phyloP scores from a whole-genome alignment of 2,888 invertebrate genomes.

The Melieria picta region DNA sequence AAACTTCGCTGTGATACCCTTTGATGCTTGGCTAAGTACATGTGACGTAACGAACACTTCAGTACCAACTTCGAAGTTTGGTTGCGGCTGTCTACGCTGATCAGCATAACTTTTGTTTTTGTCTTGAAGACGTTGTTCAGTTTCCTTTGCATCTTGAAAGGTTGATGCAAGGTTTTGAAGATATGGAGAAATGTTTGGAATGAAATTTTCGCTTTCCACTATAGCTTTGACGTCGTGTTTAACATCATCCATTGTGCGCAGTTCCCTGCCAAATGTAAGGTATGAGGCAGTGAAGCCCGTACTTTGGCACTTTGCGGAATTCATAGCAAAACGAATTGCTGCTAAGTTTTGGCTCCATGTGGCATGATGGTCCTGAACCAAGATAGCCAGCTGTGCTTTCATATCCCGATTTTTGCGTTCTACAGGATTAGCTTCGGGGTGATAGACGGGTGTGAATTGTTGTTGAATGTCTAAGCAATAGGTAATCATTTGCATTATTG shows the following conservation, averaged over 20 bases:
- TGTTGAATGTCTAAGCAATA: slow-evolving; percentile 33
- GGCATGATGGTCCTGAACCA: slow-evolving; percentile 30
- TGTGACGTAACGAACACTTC: slow-evolving; percentile 45
- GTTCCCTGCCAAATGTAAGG: slow-evolving; percentile 57
- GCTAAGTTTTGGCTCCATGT: slow-evolving; percentile 45
- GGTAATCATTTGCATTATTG: slow-evolving; percentile 53
- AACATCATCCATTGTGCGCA: slow-evolving; percentile 54
- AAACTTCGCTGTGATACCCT: slow-evolving; percentile 48
- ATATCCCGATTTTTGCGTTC: slow-evolving; percentile 49
- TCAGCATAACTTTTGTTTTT: too few species aligned
- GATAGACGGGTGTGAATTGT: slow-evolving; percentile 50
- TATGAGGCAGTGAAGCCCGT: slow-evolving; percentile 56
- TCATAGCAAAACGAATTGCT: slow-evolving; percentile 60
- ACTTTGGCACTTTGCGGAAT: slow-evolving; percentile 49
- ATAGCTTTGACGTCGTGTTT: slow-evolving; percentile 48
- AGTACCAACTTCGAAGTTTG: slow-evolving; percentile 46
- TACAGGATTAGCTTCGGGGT: slow-evolving; percentile 56
- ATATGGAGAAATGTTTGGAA: too few species aligned
- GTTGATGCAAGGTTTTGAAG: too few species aligned
- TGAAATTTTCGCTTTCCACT: slow-evolving; percentile 46
- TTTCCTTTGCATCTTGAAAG: too few species aligned
- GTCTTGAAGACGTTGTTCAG: too few species aligned
- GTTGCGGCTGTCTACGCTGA: too few species aligned
- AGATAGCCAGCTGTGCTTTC: slow-evolving; percentile 32
- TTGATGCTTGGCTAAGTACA: slow-evolving; percentile 44